Evolutionary conservation across 2,888 invertebrate species (phyloP).

Genomic region (Lapara coniferarum): DNA sequence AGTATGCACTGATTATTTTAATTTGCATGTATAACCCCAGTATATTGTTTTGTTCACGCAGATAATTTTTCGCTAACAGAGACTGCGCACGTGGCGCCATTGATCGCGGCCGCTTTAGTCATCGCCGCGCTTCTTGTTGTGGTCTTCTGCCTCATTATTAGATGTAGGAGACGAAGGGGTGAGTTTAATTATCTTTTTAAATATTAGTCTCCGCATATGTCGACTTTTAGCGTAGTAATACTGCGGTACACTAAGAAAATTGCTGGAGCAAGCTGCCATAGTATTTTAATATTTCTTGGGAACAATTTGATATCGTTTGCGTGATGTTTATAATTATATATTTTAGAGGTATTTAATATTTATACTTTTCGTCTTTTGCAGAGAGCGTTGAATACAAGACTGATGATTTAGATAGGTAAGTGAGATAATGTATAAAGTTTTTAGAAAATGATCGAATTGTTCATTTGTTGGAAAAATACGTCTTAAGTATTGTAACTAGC

Average conservation of each 20-base stretch:
- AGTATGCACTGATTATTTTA: not conserved
- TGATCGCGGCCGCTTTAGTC: constrained; percentile 76
- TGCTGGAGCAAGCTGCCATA: too few relatives aligned
- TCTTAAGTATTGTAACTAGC: too few relatives aligned
- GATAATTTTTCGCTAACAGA: constrained; percentile 79
- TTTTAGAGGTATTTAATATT: not conserved
- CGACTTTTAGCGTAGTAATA: too few relatives aligned
- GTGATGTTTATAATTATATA: not conserved
- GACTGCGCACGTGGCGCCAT: constrained; percentile 77
- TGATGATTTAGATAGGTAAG: constrained; percentile 92
- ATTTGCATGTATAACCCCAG: constrained; percentile 43
- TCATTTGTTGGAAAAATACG: too few relatives aligned
- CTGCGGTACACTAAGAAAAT: too few relatives aligned
- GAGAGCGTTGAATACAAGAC: constrained; percentile 93
- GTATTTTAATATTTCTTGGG: too few relatives aligned
- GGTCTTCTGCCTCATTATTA: constrained; percentile 71
- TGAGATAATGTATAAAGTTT: constrained; percentile 30
- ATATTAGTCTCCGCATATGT: too few relatives aligned
- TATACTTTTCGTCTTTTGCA: constrained; percentile 70
- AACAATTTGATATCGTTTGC: not conserved
- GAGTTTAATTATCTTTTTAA: constrained; percentile 24
- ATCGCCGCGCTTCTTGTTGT: constrained; percentile 74
- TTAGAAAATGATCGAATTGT: too few relatives aligned
- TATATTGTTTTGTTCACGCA: constrained; percentile 62
- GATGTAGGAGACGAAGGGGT: constrained; percentile 75